phyloP scores from a whole-genome alignment of 2,888 invertebrate genomes.

The Cantharis nigra region DNA sequence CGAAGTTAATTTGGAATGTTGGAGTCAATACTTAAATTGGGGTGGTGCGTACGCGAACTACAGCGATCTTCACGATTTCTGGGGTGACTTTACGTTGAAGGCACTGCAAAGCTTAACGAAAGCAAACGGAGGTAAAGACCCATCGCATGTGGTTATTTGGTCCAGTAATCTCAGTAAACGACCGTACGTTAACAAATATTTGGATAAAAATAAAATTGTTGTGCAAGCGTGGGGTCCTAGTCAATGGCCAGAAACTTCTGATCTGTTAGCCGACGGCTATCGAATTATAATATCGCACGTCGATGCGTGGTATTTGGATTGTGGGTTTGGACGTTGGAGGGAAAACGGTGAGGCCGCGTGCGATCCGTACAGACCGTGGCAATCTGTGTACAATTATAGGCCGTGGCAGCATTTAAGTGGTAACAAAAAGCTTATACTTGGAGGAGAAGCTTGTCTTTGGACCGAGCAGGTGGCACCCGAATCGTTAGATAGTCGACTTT shows the following conservation, averaged over 20 bases:
- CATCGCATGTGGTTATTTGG: constrained; percentile 70
- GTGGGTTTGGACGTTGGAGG: constrained; percentile 85
- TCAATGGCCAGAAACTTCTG: constrained; percentile 79
- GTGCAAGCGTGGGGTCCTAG: constrained; percentile 84
- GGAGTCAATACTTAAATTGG: constrained; percentile 61
- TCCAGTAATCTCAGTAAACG: constrained; percentile 76
- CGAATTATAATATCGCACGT: constrained; percentile 81
- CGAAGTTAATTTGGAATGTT: constrained; percentile 81
- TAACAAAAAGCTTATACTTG: constrained; percentile 60
- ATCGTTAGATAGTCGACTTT: constrained; percentile 77
- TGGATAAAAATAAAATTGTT: constrained; percentile 61
- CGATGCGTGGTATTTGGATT: constrained; percentile 87
- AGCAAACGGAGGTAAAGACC: constrained; percentile 63
- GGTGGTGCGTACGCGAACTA: constrained; percentile 59
- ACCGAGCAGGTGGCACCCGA: constrained; percentile 78
- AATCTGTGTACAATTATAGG: constrained; percentile 81
- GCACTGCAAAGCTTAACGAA: constrained; percentile 64
- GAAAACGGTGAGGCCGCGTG: constrained; percentile 84
- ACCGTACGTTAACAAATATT: constrained; percentile 63
- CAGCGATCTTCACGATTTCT: constrained; percentile 75
- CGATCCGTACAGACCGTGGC: constrained; percentile 87
- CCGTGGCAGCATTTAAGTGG: constrained; percentile 67
- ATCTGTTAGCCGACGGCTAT: constrained; percentile 77
- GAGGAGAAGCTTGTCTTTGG: constrained; percentile 86
- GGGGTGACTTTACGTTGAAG: constrained; percentile 77